Evolutionary conservation across 2,888 invertebrate species (phyloP).

Genomic region (Agrochola circellaris): DNA sequence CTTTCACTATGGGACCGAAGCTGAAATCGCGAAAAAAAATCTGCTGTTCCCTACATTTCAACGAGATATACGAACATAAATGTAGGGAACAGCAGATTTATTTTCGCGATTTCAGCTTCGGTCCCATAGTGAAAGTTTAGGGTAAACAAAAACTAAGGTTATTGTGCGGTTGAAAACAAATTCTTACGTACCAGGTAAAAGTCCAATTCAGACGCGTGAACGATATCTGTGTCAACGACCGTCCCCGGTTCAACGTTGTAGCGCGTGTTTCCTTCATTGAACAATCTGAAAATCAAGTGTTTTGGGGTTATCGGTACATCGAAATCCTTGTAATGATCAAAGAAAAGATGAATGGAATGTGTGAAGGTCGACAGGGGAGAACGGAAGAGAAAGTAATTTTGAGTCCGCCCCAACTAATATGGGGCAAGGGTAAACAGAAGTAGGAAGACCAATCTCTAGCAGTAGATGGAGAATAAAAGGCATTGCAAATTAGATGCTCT

Average conservation of each 20-base stretch:
- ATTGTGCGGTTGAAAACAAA: neutral
- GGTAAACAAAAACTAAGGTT: too few relatives aligned
- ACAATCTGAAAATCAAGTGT: slow-evolving; percentile 77
- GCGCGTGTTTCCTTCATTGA: slow-evolving; percentile 65
- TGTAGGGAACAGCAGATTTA: too few relatives aligned
- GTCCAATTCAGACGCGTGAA: slow-evolving; percentile 96
- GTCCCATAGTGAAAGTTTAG: too few relatives aligned
- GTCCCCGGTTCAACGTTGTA: slow-evolving; percentile 95
- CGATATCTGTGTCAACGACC: slow-evolving; percentile 95
- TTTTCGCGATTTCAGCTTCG: too few relatives aligned
- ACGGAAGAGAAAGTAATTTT: neutral
- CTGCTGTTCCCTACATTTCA: too few relatives aligned
- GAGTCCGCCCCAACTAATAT: neutral
- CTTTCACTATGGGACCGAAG: too few relatives aligned
- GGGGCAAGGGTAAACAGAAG: neutral
- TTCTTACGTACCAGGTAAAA: slow-evolving; percentile 94
- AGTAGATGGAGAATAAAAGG: neutral
- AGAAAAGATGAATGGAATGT: neutral
- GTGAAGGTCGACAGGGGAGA: neutral
- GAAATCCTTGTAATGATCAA: neutral
- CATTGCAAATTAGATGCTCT: neutral
- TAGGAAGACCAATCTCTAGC: neutral
- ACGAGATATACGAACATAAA: too few relatives aligned
- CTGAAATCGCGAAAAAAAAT: too few relatives aligned
- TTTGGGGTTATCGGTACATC: neutral